Evolutionary conservation across 1,140 invertebrate genomes (phyloP).

Genomic region (Ceratoteleas bidentatus): DNA sequence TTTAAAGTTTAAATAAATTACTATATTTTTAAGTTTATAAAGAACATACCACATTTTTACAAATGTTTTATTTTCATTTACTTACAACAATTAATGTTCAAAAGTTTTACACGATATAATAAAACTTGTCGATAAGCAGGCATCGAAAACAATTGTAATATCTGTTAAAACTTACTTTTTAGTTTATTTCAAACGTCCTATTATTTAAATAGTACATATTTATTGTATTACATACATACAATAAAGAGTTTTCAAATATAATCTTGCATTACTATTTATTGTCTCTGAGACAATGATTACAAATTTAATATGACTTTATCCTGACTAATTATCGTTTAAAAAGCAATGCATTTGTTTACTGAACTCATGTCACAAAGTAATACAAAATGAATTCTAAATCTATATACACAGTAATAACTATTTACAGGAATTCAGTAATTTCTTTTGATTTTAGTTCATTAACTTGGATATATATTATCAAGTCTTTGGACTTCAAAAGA

Average conservation of each 20-base stretch:
- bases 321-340: not conserved
- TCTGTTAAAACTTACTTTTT: not conserved
- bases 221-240: slow-evolving; percentile 13
- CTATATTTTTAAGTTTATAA: too few relatives aligned
- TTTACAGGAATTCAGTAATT: not conserved
- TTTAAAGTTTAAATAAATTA: too few relatives aligned
- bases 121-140: not conserved
- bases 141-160: slow-evolving; percentile 1
- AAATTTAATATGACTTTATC: not conserved
- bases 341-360: not conserved
- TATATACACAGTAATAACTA: too few relatives aligned
- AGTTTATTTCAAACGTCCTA: not conserved
- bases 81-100: too few relatives aligned
- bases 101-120: too few relatives aligned
- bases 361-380: not conserved
- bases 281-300: not conserved
- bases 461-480: too few relatives aligned
- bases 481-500: not conserved
- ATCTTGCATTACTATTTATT: slow-evolving; percentile 29
- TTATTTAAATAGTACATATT: not conserved
- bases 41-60: too few relatives aligned
- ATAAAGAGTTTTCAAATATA: slow-evolving; percentile 14
- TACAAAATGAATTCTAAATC: not conserved
- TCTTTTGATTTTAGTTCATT: not conserved
- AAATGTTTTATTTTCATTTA: too few relatives aligned